phyloP scores from a whole-genome alignment of 1,140 invertebrate species.

The Nasonia longicornis region DNA sequence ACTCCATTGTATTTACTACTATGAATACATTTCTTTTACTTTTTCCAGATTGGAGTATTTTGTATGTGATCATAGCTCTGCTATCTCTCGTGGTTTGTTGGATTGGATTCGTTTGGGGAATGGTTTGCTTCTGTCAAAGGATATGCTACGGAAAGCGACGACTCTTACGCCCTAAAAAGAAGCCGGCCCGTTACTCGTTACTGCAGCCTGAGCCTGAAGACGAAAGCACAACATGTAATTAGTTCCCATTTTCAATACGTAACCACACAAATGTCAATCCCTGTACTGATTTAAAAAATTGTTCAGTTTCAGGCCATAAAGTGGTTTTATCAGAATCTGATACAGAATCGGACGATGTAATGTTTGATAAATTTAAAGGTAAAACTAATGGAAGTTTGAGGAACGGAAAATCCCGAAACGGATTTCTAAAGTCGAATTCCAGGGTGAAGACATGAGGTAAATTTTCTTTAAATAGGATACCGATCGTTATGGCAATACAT shows the following conservation, averaged over 20 bases:
- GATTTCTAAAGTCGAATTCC: constrained; percentile 59
- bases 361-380: constrained; percentile 64
- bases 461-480: neutral
- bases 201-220: constrained; percentile 64
- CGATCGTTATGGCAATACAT: neutral
- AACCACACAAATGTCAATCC: neutral
- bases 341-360: constrained; percentile 65
- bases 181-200: constrained; percentile 64
- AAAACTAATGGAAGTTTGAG: constrained; percentile 58
- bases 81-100: constrained; percentile 75
- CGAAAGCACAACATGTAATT: constrained; percentile 61
- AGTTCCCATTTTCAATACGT: neutral
- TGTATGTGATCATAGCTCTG: constrained; percentile 85
- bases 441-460: constrained; percentile 62
- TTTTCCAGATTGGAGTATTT: constrained; percentile 85
- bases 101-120: constrained; percentile 77
- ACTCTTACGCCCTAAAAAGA: constrained; percentile 61
- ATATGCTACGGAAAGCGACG: constrained; percentile 69
- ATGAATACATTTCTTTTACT: neutral
- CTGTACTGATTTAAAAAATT: constrained; percentile 13
- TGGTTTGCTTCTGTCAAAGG: constrained; percentile 76
- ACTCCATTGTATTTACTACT: neutral
- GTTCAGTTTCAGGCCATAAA: constrained; percentile 62
- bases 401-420: constrained; percentile 63
- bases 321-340: constrained; percentile 66